Conservation (phyloP, 2,797 vertebrate species). For the Peromyscus attwateri region DNA sequence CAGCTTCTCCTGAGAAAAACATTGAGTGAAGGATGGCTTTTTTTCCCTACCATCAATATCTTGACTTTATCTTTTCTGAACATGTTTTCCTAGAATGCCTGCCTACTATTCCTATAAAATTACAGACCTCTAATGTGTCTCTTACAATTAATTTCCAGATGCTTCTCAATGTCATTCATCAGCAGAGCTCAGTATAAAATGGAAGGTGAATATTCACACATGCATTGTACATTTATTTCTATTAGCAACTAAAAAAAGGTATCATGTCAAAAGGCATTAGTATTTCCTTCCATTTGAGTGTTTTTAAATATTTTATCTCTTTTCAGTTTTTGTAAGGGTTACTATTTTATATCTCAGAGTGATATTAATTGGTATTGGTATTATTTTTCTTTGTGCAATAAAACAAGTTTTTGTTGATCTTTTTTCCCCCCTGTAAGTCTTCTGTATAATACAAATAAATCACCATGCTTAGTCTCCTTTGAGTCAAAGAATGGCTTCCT, state of each 20-base stretch:
- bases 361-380: background rate
- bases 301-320: background rate
- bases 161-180: conserved; percentile 15
- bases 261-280: background rate
- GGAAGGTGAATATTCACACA: background rate
- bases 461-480: background rate
- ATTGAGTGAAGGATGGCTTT: background rate
- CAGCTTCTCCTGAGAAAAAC: background rate
- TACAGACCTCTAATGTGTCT: background rate
- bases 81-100: background rate
- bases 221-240: background rate
- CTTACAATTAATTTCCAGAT: background rate
- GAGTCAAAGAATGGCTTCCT: background rate
- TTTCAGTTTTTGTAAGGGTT: conserved; percentile 2
- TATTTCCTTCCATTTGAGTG: background rate
- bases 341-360: background rate
- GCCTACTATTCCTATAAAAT: background rate
- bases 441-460: background rate
- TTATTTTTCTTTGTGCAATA: background rate
- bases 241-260: background rate
- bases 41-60: background rate
- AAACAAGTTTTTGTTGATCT: background rate
- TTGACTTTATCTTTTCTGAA: background rate
- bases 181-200: background rate
- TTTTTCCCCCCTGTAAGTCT: background rate